phyloP scores from a whole-genome alignment of 2,797 vertebrate genomes.

The Zenarchopterus dispar region DNA sequence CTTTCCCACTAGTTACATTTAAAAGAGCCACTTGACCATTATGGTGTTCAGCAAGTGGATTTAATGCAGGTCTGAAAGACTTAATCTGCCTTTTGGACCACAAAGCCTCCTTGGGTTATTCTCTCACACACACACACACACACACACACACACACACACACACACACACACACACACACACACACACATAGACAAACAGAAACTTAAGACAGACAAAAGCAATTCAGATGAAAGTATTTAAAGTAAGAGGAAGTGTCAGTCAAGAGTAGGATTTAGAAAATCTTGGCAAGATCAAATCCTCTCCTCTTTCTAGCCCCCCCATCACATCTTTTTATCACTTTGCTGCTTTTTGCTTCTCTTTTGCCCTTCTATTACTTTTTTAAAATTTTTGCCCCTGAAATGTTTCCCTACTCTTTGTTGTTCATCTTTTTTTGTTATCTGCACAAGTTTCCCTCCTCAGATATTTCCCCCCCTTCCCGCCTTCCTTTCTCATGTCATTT shows the following conservation, averaged over 20 bases:
- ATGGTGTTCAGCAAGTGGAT: conserved; percentile 73
- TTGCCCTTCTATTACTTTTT: background rate
- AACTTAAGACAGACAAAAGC: conserved; percentile 50
- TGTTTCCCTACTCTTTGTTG: conserved; percentile 16
- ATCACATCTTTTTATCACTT: conserved; percentile 51
- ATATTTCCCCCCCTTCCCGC: conserved; percentile 22
- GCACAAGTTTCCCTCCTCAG: conserved; percentile 37
- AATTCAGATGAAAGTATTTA: conserved; percentile 65
- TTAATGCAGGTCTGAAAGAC: conserved; percentile 61
- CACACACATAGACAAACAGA: conserved; percentile 24
- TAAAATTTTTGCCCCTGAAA: conserved; percentile 23
- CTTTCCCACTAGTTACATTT: conserved; percentile 23
- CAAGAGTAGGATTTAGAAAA: conserved; percentile 62
- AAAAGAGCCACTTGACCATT: conserved; percentile 61
- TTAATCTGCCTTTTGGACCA: conserved; percentile 52
- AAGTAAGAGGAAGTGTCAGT: conserved; percentile 73
- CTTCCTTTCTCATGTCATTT: conserved; percentile 35
- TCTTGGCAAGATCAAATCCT: conserved; percentile 62
- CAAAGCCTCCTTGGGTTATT: conserved; percentile 67
- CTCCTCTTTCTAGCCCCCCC: conserved; percentile 40
- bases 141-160: conserved; percentile 24
- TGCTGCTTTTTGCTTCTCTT: conserved; percentile 16
- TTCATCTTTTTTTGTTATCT: conserved; percentile 41
- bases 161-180: conserved; percentile 28
- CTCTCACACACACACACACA: conserved; percentile 25